phyloP scores from a whole-genome alignment of 2,888 invertebrate genomes.

The Galeruca laticollis region DNA sequence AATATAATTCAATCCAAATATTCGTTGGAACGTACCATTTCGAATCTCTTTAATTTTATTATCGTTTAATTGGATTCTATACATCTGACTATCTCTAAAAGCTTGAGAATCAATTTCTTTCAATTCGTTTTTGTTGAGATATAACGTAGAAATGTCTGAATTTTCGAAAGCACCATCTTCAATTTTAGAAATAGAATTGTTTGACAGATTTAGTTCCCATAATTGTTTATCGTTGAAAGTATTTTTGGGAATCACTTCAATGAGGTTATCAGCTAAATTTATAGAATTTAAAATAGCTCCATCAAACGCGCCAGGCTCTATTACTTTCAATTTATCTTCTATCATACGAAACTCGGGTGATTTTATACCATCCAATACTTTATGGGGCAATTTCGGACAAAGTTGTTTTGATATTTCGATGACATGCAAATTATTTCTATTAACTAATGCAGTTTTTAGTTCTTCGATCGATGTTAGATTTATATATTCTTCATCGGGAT shows the following conservation, averaged over 20 bases:
- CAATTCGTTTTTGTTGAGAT: not conserved
- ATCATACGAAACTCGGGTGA: not conserved
- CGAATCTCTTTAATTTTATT: not conserved
- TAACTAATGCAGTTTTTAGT: not conserved
- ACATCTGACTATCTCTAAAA: not conserved
- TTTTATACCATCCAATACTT: not conserved
- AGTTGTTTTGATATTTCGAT: not conserved
- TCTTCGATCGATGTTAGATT: not conserved
- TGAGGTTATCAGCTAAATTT: too few relatives aligned
- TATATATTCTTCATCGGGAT: not conserved
- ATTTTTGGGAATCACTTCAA: too few relatives aligned
- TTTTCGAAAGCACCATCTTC: not conserved
- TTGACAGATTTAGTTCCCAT: not conserved
- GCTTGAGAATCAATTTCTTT: not conserved
- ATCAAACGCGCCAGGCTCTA: not conserved
- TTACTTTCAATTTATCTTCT: not conserved
- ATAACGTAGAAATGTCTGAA: not conserved
- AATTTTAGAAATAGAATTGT: constrained; percentile 1
- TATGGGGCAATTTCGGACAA: not conserved
- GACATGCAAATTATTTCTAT: not conserved
- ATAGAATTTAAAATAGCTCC: not conserved
- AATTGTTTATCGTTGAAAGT: not conserved
- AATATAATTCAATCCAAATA: not conserved
- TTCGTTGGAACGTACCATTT: not conserved
- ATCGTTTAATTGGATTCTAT: not conserved